Percentiles rank a stretch among this genome's conserved stretches.
Conservation (phyloP, 2,797 vertebrate genomes). For the Florisuga fusca region DNA sequence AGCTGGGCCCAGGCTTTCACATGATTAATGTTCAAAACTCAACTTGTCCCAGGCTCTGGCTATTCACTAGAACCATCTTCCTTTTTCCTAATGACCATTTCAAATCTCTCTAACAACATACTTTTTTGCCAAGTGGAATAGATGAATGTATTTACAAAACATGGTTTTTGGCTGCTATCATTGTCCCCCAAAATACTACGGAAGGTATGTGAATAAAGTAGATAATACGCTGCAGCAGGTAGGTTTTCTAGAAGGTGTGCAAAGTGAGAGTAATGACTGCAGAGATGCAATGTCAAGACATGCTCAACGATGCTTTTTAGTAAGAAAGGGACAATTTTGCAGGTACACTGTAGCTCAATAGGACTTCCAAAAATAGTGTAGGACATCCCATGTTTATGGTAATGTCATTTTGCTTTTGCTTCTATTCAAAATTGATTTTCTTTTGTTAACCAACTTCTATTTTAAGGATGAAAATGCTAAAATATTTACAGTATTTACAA, state of each 20-base stretch:
- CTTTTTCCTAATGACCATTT: neutral
- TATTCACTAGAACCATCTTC: conserved; percentile 10
- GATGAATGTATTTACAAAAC: neutral
- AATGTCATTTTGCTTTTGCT: neutral
- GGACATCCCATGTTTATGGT: neutral
- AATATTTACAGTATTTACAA: neutral
- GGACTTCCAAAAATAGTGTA: neutral
- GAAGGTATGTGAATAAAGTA: neutral
- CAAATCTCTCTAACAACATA: neutral
- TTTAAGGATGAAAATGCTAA: neutral
- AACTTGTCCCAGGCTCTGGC: conserved; percentile 39
- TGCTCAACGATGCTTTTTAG: neutral
- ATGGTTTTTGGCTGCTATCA: rapidly evolving
- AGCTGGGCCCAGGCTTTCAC: neutral
- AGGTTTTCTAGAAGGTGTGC: neutral
- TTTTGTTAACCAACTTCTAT: neutral
- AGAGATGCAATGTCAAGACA: neutral
- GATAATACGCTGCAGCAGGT: neutral
- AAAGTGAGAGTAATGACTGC: neutral
- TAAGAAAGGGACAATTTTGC: neutral
- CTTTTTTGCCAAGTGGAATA: neutral
- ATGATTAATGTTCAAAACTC: conserved; percentile 54
- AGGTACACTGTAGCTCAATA: rapidly evolving
- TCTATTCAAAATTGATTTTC: neutral
- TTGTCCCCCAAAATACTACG: too few species aligned